phyloP scores from a whole-genome alignment of 1,140 invertebrate species.

The Metopolophium dirhodum region DNA sequence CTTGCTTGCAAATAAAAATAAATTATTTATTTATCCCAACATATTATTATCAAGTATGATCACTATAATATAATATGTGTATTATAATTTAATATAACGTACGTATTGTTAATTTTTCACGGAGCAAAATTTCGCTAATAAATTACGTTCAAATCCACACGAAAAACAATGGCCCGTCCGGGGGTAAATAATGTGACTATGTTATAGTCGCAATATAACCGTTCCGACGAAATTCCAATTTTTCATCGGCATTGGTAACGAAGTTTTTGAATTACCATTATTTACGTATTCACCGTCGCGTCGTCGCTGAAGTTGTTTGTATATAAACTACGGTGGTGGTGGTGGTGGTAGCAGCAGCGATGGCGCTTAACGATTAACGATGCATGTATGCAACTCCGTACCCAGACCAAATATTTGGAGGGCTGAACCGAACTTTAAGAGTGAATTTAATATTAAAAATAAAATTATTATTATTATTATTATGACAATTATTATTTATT shows the following conservation, averaged over 20 bases:
- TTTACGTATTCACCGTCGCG: conserved; percentile 7
- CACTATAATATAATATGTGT: too few species aligned
- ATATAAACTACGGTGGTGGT: neutral
- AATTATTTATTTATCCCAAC: neutral
- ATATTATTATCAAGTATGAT: neutral
- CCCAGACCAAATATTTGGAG: neutral
- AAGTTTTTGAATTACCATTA: conserved; percentile 34
- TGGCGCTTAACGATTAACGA: neutral
- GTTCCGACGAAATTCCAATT: neutral
- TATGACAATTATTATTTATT: neutral
- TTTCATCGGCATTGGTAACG: conserved; percentile 19
- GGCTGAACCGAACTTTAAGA: neutral
- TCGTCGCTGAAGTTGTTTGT: neutral
- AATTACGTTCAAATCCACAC: neutral
- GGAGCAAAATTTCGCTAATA: neutral
- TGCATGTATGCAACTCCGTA: neutral
- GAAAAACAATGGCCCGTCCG: neutral
- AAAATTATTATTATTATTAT: too few species aligned
- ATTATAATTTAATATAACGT: neutral
- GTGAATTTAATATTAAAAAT: neutral
- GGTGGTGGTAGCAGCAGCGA: neutral
- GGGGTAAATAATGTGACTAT: neutral
- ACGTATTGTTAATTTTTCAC: neutral
- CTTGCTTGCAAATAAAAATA: neutral
- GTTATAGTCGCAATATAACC: neutral